Conservation (phyloP, 2,888 invertebrate species). For the Luffia ferchaultella region DNA sequence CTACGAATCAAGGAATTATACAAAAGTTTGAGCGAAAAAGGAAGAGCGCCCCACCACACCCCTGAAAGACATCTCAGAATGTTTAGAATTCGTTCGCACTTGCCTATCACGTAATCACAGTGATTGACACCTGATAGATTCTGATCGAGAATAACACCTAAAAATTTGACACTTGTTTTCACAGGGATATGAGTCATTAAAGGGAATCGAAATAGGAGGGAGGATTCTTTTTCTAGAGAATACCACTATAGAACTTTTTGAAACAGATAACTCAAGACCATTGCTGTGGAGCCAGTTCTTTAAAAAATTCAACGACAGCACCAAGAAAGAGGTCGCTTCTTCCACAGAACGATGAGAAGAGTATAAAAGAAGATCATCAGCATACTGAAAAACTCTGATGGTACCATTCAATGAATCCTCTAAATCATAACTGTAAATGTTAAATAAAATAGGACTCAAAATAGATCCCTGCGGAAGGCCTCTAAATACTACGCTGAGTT, state of each 20-base stretch:
- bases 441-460: too few relatives aligned
- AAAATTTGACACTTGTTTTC: slow-evolving; percentile 12
- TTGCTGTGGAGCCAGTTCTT: slow-evolving; percentile 4
- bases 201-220: slow-evolving; percentile 6
- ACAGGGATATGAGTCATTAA: neutral
- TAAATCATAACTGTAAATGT: neutral
- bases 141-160: slow-evolving; percentile 14
- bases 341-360: neutral
- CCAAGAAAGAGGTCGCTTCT: neutral
- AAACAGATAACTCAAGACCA: slow-evolving; percentile 11
- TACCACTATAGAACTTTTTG: slow-evolving; percentile 13
- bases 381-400: slow-evolving; percentile 17
- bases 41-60: neutral
- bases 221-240: slow-evolving; percentile 10
- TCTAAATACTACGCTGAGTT: slow-evolving; percentile 12
- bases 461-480: slow-evolving; percentile 20
- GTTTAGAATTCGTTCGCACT: slow-evolving; percentile 15
- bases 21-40: neutral
- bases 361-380: slow-evolving; percentile 15
- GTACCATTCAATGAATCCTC: slow-evolving; percentile 1
- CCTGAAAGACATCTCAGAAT: slow-evolving; percentile 12
- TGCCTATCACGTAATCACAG: slow-evolving; percentile 7
- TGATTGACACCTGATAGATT: slow-evolving; percentile 11
- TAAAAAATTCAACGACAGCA: slow-evolving; percentile 8
- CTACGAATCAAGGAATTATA: neutral